Conservation (phyloP, 2,797 vertebrate species). For the Esox lucius region DNA sequence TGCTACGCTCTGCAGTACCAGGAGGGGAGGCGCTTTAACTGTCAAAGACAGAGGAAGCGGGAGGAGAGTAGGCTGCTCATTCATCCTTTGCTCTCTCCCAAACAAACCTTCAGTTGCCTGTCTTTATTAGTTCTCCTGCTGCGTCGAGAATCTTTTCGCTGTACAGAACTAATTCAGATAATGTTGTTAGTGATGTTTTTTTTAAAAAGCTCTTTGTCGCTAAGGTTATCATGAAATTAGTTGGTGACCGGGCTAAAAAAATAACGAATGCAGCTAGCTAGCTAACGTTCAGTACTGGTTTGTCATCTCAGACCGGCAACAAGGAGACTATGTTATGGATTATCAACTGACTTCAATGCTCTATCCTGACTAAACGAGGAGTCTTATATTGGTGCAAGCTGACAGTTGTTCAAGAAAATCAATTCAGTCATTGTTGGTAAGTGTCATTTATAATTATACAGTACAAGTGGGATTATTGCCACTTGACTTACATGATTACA, state of each 20-base stretch:
- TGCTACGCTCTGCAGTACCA: conserved; percentile 21
- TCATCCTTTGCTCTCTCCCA: not conserved
- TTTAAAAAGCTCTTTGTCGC: not conserved
- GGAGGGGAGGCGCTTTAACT: conserved; percentile 43
- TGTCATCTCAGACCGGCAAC: conserved; percentile 38
- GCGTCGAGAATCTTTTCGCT: not conserved
- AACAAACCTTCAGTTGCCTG: conserved; percentile 15
- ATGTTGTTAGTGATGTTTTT: not conserved
- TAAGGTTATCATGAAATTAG: not conserved
- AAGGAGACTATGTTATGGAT: conserved; percentile 22
- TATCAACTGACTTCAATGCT: conserved; percentile 22
- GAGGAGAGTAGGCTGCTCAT: conserved; percentile 6
- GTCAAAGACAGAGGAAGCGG: not conserved
- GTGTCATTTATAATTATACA: not conserved
- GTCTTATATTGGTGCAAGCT: conserved; percentile 12
- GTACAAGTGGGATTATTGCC: not conserved
- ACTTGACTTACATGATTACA: not conserved
- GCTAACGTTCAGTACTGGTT: not conserved
- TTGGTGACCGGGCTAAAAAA: conserved; percentile 34
- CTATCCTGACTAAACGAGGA: conserved; percentile 32
- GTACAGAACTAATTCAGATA: conserved; percentile 2
- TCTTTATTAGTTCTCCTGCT: conserved; percentile 15
- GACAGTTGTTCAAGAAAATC: not conserved
- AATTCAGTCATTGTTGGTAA: conserved; percentile 32
- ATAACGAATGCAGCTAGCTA: not conserved